Evolutionary conservation across 2,888 invertebrate species (phyloP).

Genomic region (Oligia fasciuncula): DNA sequence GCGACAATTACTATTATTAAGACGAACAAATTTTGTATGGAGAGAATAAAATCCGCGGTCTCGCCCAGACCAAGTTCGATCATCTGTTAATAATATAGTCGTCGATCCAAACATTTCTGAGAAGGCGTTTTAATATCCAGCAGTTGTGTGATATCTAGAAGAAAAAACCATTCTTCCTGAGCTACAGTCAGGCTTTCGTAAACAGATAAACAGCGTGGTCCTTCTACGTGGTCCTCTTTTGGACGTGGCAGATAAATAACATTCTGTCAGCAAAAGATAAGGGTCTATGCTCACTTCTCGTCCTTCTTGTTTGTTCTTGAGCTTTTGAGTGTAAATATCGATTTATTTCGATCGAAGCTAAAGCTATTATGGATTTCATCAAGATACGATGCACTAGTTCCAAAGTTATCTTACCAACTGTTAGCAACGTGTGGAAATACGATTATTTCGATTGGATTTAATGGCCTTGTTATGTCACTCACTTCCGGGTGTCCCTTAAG

Average conservation of each 20-base stretch:
- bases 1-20: neutral
- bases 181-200: neutral
- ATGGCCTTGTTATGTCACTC: neutral
- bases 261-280: neutral
- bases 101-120: neutral
- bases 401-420: slow-evolving; percentile 1
- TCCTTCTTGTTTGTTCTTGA: neutral
- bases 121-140: neutral
- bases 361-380: neutral
- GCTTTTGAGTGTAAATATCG: neutral
- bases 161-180: neutral
- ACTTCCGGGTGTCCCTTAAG: neutral
- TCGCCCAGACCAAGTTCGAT: neutral
- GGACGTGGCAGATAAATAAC: neutral
- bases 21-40: neutral
- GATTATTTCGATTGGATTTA: too few relatives aligned
- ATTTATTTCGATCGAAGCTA: neutral
- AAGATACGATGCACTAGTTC: neutral
- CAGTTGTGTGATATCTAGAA: neutral
- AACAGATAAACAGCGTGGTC: neutral
- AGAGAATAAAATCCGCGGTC: neutral
- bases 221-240: neutral
- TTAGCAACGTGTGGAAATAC: neutral
- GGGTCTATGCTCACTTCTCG: neutral
- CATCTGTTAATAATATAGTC: neutral